Conservation (phyloP, 2,888 invertebrate genomes). For the Cephus runcator region DNA sequence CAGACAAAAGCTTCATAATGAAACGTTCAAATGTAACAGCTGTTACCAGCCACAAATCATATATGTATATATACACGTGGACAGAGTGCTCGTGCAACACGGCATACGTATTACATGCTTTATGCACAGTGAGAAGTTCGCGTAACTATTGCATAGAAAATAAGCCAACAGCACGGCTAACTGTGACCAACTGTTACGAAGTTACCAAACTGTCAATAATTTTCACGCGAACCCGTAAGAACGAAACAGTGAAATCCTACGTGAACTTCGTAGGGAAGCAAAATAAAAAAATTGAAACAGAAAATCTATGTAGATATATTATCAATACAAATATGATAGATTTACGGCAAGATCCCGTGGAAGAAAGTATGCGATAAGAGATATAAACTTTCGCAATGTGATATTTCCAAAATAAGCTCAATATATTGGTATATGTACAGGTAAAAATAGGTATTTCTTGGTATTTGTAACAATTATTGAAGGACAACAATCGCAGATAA, state of each 20-base stretch:
- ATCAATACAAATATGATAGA: background rate
- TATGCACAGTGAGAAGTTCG: background rate
- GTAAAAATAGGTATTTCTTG: background rate
- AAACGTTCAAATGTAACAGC: background rate
- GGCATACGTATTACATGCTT: background rate
- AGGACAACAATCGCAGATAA: background rate
- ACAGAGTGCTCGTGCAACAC: background rate
- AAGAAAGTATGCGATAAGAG: background rate
- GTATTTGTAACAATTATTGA: background rate
- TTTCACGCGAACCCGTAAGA: background rate
- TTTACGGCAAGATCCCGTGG: background rate
- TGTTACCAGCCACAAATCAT: background rate
- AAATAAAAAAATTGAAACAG: too few species aligned
- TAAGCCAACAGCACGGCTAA: background rate
- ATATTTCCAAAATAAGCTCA: background rate
- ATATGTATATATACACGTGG: background rate
- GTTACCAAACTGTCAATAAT: background rate
- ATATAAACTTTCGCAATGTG: background rate
- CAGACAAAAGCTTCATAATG: background rate
- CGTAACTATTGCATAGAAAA: background rate
- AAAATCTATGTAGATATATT: background rate
- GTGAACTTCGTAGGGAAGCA: background rate
- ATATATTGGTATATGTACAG: too few species aligned
- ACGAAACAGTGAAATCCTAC: background rate
- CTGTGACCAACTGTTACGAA: background rate